Base-by-base conservation (phyloP, 2,113 vertebrate species). In the Mohoua ochrocephala region DNA sequence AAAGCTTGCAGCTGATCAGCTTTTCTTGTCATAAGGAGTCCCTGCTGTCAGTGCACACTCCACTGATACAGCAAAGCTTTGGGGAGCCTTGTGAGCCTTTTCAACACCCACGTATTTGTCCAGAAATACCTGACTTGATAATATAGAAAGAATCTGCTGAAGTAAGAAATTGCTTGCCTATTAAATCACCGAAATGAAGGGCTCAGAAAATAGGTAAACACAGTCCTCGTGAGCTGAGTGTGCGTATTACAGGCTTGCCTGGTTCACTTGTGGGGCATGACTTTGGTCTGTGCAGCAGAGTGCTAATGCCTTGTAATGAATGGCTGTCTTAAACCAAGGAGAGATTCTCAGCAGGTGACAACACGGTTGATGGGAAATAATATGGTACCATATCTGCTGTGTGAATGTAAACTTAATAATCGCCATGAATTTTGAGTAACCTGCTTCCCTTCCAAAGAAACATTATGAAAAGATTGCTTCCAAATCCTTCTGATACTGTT, bases 391-490 rank as follows among this genome's bases (percentile, higher is more conserved):
- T 82, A 82, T 95, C 80, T 95, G 95, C 95, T 70, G 52, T 94
- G 80, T 96, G 75, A 89, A 95, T 95, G 90, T 95, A 96, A 98
- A 98, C 95, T 95, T 96, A 97, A 98, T 98, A 94, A 98, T 97
- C 87, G 71, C 97, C 91, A 90, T 98, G 97, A 98, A 98, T 98
- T 97, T 96, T 97, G 96, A 98, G 97, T 94, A 95, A 96, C 91
- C 79, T 70, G 70, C 84, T 97, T 94, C 76, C 87, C 92, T 93
- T 93, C 91, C 94, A 81, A 96, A 97, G 96, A 96, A 97, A 94
- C 59, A 74, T 98, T 97, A 97, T 94, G 92, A 97, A 97, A 97
- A 96, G 94, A 97, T 97, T 96, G 95, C 96, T 97, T 97, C 94
- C 97, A 96, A 97, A 97, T 96, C 92, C 95, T 97, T 97, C 90